Percentiles rank a stretch among this genome's conserved stretches.
phyloP scores from a whole-genome alignment of 2,797 vertebrate genomes.

The Intellagama lesueurii region DNA sequence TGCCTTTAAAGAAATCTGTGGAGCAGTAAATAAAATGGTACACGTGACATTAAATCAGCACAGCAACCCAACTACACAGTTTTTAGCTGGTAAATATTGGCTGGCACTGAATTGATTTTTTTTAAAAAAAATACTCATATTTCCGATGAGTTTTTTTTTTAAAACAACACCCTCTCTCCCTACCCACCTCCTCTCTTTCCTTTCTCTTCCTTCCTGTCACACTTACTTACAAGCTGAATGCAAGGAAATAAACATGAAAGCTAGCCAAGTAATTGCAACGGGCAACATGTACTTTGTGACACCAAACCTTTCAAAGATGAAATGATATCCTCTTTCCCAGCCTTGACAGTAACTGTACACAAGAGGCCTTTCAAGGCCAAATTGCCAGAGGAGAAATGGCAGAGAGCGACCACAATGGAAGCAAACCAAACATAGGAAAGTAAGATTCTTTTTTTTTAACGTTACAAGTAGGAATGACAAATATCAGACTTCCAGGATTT shows the following conservation, averaged over 20 bases:
- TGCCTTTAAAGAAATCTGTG: constrained; percentile 91
- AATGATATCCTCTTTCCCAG: constrained; percentile 35
- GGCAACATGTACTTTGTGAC: constrained; percentile 37
- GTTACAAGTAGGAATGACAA: not conserved
- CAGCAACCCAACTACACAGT: constrained; percentile 22
- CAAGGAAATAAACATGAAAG: constrained; percentile 22
- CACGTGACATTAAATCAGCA: constrained; percentile 29
- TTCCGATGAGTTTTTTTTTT: not conserved
- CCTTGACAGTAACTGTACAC: constrained; percentile 43
- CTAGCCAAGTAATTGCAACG: constrained; percentile 41
- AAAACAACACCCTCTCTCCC: too few relatives aligned
- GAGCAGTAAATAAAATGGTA: constrained; percentile 39
- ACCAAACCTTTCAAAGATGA: constrained; percentile 35
- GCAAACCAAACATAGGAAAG: not conserved
- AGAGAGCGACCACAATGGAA: not conserved
- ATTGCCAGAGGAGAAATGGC: not conserved
- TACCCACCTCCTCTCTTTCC: too few relatives aligned
- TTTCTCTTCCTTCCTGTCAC: constrained; percentile 29
- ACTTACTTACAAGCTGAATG: constrained; percentile 15
- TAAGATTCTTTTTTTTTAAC: not conserved
- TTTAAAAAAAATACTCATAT: constrained; percentile 31
- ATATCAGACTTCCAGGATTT: not conserved
- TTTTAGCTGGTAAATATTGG: not conserved
- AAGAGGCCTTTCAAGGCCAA: not conserved
- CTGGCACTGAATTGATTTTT: not conserved